phyloP scores from a whole-genome alignment of 2,113 vertebrate species.

The Clupea harengus region DNA sequence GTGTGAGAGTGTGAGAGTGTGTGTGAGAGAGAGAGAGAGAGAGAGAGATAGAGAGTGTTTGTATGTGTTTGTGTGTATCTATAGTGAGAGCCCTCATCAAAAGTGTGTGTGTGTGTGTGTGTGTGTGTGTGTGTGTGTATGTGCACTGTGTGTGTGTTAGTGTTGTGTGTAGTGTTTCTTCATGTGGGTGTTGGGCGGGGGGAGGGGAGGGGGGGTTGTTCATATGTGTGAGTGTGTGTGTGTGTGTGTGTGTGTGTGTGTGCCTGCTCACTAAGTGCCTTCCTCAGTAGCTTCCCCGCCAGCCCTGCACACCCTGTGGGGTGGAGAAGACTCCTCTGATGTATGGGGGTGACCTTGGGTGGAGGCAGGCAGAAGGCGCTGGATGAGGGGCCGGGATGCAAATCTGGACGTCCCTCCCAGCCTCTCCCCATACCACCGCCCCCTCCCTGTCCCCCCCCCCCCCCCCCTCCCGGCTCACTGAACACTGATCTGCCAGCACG shows the following conservation, averaged over 20 bases:
- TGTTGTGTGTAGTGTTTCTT: not conserved
- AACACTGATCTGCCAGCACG: not conserved
- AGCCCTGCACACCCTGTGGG: not conserved
- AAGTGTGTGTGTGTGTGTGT: not conserved
- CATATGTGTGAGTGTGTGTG: not conserved
- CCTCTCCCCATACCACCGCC: not conserved
- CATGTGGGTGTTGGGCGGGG: not conserved
- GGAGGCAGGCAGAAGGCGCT: not conserved
- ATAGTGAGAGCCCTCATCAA: too few species aligned
- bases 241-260: not conserved
- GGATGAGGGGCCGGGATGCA: constrained; percentile 12
- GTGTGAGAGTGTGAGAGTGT: not conserved
- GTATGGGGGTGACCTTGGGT: constrained; percentile 13
- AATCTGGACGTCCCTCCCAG: not conserved
- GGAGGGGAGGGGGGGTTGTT: not conserved
- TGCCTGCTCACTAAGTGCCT: not conserved
- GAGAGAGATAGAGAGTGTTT: not conserved
- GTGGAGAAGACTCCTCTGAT: not conserved
- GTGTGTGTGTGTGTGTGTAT: not conserved
- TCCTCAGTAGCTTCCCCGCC: not conserved
- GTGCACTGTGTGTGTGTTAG: too few species aligned
- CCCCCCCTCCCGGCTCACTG: not conserved
- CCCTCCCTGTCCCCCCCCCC: not conserved
- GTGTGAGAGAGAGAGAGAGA: not conserved
- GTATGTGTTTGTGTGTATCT: not conserved